Evolutionary conservation across 2,888 invertebrate species (phyloP).

Genomic region (Lepeophtheirus nordmannii): DNA sequence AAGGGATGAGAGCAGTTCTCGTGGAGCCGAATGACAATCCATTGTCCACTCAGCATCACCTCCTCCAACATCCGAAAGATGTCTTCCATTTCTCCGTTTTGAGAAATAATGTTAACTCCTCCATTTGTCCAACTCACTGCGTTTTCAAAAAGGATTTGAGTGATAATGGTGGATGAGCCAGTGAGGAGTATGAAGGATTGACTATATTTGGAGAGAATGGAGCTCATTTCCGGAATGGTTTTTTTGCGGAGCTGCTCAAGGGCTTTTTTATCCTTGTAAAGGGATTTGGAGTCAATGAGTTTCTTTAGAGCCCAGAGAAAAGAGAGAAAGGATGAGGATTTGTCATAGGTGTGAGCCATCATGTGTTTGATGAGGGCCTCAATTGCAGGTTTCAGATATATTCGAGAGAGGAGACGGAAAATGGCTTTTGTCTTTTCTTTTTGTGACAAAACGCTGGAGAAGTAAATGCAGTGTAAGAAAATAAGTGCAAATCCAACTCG

Average conservation of each 20-base stretch:
- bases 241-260: background rate
- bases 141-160: background rate
- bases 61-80: background rate
- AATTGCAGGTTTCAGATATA: background rate
- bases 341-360: background rate
- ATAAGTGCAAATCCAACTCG: background rate
- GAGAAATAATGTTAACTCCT: background rate
- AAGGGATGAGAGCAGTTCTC: background rate
- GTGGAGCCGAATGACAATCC: background rate
- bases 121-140: constrained; percentile 3
- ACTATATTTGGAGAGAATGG: background rate
- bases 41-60: background rate
- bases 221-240: background rate
- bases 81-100: background rate
- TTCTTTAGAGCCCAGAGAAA: background rate
- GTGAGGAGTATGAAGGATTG: constrained; percentile 1
- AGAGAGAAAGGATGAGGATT: background rate
- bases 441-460: background rate
- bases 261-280: too few relatives aligned
- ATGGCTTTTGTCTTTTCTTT: background rate
- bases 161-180: background rate
- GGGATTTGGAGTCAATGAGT: background rate
- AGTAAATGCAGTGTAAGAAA: background rate
- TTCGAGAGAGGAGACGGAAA: background rate
- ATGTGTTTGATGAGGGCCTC: background rate